Base-by-base conservation (phyloP, 2,888 invertebrate genomes). In the Ichneumoninae sp. region DNA sequence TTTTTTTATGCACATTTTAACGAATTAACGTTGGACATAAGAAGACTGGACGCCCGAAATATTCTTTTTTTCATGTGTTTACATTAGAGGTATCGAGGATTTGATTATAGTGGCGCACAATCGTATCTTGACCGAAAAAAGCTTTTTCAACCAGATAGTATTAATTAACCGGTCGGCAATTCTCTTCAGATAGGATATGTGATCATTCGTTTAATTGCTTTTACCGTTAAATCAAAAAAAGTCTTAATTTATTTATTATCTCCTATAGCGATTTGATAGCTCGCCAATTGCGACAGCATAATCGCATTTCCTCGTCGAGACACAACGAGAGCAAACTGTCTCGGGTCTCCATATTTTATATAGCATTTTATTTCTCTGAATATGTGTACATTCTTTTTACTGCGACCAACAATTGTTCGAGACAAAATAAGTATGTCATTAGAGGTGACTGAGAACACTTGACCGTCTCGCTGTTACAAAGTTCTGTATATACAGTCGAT, bases 181-280 rank as follows among this genome's bases (percentile, higher is more conserved):
- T 84, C 77, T 85, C 85, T 81, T 83, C 77, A 84, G 76, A 66
- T 78, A 83, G 71, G 78, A 83, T 81, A 75, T 81, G 81, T 83
- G 70, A 82, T 83, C 52, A 83, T 83, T 81, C 74, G 80, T 77
- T 60, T 82, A 78, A 85, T 77, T 74, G 83, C 87, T 86, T 83
- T 85, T 87, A 87, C 87, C 85, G 86, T 81, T 81, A 87, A 89
- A 90, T 90, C 90, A 89, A 90, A 90, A 90, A 89, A 44, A 87
- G 87, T 88, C 87, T 86, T 89, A 89, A 90, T 88, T 91, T 90
- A 91, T 91, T 91, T 90, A 90, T 91, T 91, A 85, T 85, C 74
- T 40, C 75, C 33, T 70, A 63, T 74, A 83, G 63, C 70, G 71
- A 77, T 74, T 82, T 10, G 50, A 75, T 65, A 54, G 70, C 77